These are phyloP conservation scores for Nymphalis c-album DNA, from an alignment of 2,888 invertebrate species.

Conservation along the genomic window DNA sequence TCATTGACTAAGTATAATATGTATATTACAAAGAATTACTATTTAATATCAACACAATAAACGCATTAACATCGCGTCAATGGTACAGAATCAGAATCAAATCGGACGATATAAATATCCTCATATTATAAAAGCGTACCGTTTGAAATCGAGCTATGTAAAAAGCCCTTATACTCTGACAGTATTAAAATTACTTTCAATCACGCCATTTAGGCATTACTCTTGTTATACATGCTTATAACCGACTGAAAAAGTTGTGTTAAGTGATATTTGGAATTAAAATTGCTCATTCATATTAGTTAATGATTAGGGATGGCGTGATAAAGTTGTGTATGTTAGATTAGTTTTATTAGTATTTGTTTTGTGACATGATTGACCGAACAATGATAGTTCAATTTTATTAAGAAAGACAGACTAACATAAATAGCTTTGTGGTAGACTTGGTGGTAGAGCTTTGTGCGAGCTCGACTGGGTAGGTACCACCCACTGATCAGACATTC, in stretches of 20 bases:
- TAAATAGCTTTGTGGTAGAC: too few relatives aligned
- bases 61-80: too few relatives aligned
- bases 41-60: too few relatives aligned
- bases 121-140: background rate
- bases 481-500: too few relatives aligned
- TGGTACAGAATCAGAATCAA: background rate
- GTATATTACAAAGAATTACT: too few relatives aligned
- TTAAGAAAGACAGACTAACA: too few relatives aligned
- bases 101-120: background rate
- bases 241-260: constrained; percentile 21
- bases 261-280: constrained; percentile 35
- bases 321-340: constrained; percentile 2
- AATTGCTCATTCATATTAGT: constrained; percentile 20
- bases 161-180: constrained; percentile 19
- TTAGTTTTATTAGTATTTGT: background rate
- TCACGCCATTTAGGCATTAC: constrained; percentile 38
- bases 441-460: too few relatives aligned
- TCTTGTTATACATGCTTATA: constrained; percentile 30
- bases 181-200: constrained; percentile 31
- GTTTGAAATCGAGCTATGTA: constrained; percentile 9
- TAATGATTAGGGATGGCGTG: constrained; percentile 16
- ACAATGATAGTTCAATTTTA: too few relatives aligned
- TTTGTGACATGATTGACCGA: too few relatives aligned
- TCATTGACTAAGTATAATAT: too few relatives aligned
- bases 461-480: too few relatives aligned